Evolutionary conservation across 2,113 vertebrate genomes (phyloP).

Genomic region (Pungitius pungitius): DNA sequence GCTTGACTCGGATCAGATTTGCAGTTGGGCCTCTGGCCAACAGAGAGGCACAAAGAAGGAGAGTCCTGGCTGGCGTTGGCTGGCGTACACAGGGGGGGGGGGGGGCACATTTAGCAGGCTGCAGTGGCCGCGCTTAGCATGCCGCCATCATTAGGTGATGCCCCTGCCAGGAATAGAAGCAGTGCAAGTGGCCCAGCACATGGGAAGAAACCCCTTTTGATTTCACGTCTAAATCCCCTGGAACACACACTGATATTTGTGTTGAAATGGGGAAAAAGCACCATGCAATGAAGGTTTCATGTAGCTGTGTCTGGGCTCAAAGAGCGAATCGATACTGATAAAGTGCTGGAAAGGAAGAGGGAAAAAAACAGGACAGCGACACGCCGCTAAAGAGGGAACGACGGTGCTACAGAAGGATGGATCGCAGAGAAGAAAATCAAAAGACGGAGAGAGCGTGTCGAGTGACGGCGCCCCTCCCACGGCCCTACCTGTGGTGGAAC

Average conservation of each 20-base stretch:
- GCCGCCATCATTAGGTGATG: constrained; percentile 39
- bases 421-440: constrained; percentile 48
- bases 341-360: neutral
- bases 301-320: neutral
- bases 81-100: constrained; percentile 46
- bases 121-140: constrained; percentile 68
- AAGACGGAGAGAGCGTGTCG: constrained; percentile 43
- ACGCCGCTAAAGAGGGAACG: constrained; percentile 20
- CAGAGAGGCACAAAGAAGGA: constrained; percentile 32
- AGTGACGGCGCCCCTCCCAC: constrained; percentile 62
- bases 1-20: constrained; percentile 65
- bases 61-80: constrained; percentile 52
- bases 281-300: too few relatives aligned
- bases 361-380: neutral
- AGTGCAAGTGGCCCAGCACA: constrained; percentile 16
- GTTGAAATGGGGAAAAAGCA: too few relatives aligned
- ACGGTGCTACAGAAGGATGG: constrained; percentile 29
- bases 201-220: neutral
- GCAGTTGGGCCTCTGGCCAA: constrained; percentile 54
- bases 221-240: neutral
- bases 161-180: constrained; percentile 27
- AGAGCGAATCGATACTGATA: neutral
- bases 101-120: constrained; percentile 68
- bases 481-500: constrained; percentile 79
- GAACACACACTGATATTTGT: neutral